Evolutionary conservation across 2,797 vertebrate species (phyloP).

Genomic region (Pachyuromys duprasi): DNA sequence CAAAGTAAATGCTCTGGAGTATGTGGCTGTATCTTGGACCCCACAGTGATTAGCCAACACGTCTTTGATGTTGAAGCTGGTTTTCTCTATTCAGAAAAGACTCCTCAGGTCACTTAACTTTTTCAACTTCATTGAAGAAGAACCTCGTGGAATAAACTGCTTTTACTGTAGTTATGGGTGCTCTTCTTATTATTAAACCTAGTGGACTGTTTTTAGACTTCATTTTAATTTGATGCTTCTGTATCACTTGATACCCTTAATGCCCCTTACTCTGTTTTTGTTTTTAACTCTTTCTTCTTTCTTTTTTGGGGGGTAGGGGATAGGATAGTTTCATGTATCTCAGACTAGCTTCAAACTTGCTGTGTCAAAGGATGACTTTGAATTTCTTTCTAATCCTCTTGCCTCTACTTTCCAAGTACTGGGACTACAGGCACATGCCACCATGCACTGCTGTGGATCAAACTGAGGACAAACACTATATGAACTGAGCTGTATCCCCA

Average conservation of each 20-base stretch:
- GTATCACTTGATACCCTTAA: not conserved
- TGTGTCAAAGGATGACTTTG: not conserved
- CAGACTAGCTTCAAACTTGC: not conserved
- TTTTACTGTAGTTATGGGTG: not conserved
- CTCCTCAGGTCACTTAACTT: not conserved
- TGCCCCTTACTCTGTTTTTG: not conserved
- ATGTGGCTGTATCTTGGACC: not conserved
- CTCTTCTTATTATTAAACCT: conserved; percentile 36
- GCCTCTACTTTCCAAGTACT: not conserved
- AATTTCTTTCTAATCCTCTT: not conserved
- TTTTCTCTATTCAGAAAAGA: conserved; percentile 32
- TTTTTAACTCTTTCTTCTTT: not conserved
- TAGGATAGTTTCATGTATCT: not conserved
- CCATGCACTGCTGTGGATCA: not conserved
- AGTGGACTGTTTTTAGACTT: not conserved
- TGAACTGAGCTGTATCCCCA: not conserved
- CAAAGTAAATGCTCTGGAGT: not conserved
- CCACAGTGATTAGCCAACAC: not conserved
- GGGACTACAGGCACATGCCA: not conserved
- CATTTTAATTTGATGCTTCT: conserved; percentile 24
- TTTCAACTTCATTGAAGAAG: not conserved
- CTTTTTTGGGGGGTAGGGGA: not conserved
- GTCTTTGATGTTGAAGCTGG: not conserved
- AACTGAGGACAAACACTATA: not conserved
- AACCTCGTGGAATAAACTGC: not conserved